These are phyloP conservation scores for Pediacus dermestoides DNA, from an alignment of 2,888 invertebrate genomes.

Conservation along the genomic window DNA sequence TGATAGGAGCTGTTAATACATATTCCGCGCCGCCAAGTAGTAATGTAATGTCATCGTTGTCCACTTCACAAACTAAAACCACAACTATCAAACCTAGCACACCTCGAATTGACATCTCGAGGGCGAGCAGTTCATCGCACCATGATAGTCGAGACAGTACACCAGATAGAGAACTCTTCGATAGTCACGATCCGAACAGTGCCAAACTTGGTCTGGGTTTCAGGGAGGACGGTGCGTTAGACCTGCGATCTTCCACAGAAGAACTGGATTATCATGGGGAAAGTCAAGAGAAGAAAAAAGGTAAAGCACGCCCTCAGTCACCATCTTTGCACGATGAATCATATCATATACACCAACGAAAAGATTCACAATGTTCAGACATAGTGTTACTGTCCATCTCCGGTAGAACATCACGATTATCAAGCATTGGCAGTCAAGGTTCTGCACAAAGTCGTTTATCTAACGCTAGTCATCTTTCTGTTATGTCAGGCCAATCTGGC, in stretches of 20 bases:
- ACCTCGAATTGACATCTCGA: conserved; percentile 84
- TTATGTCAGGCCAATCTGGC: conserved; percentile 55
- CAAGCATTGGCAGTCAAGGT: conserved; percentile 79
- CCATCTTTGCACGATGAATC: conserved; percentile 36
- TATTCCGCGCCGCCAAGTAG: conserved; percentile 27
- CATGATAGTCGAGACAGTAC: conserved; percentile 83
- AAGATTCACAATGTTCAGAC: conserved; percentile 63
- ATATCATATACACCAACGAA: conserved; percentile 47
- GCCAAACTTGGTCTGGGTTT: conserved; percentile 47
- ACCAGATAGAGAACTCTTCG: conserved; percentile 72
- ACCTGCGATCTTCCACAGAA: conserved; percentile 82
- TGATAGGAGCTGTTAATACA: conserved; percentile 38
- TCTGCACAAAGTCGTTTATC: conserved; percentile 48
- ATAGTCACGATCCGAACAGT: conserved; percentile 43
- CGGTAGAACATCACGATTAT: conserved; percentile 77
- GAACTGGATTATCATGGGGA: conserved; percentile 77
- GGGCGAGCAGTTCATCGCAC: conserved; percentile 84
- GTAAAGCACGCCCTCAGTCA: conserved; percentile 41
- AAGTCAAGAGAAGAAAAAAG: conserved; percentile 36
- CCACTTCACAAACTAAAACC: conserved; percentile 31
- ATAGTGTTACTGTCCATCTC: conserved; percentile 70
- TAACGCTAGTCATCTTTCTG: conserved; percentile 57
- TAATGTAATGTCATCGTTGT: conserved; percentile 36
- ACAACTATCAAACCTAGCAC: conserved; percentile 58
- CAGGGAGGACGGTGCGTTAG: conserved; percentile 70